Conservation (phyloP, 1,140 invertebrate species). For the Conus betulinus region DNA sequence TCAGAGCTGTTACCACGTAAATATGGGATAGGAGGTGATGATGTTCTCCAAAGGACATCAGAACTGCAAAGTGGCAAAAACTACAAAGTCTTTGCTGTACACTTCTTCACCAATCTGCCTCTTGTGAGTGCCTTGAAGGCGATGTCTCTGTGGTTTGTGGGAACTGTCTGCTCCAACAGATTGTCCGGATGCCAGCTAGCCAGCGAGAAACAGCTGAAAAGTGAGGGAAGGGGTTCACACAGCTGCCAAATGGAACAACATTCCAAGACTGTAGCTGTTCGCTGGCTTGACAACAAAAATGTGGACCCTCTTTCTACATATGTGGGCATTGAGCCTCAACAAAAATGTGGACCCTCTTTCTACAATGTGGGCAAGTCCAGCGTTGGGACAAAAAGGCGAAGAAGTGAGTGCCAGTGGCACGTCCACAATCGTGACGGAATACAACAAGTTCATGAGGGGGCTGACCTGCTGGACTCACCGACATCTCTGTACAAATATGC, state of each 20-base stretch:
- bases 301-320: slow-evolving; percentile 24
- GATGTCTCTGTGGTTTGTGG: slow-evolving; percentile 36
- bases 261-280: slow-evolving; percentile 38
- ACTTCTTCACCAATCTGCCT: slow-evolving; percentile 40
- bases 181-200: slow-evolving; percentile 32
- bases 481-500: slow-evolving; percentile 58
- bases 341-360: not conserved
- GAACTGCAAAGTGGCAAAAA: not conserved
- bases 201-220: slow-evolving; percentile 51
- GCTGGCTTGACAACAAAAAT: slow-evolving; percentile 46
- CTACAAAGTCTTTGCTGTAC: slow-evolving; percentile 46
- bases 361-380: too few relatives aligned
- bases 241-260: slow-evolving; percentile 39
- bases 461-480: slow-evolving; percentile 68
- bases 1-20: too few relatives aligned
- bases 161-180: slow-evolving; percentile 48
- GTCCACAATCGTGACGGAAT: slow-evolving; percentile 69
- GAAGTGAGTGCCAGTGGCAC: slow-evolving; percentile 60
- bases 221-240: slow-evolving; percentile 40
- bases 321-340: slow-evolving; percentile 3
- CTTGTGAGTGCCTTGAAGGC: slow-evolving; percentile 40
- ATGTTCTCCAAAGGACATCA: slow-evolving; percentile 24
- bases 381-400: slow-evolving; percentile 57
- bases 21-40: slow-evolving; percentile 27
- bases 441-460: slow-evolving; percentile 74